Evolutionary conservation across 1,140 invertebrate species (phyloP), one percentile per base, ranked within the genome.

Genomic region (Nixonia krombeini): DNA sequence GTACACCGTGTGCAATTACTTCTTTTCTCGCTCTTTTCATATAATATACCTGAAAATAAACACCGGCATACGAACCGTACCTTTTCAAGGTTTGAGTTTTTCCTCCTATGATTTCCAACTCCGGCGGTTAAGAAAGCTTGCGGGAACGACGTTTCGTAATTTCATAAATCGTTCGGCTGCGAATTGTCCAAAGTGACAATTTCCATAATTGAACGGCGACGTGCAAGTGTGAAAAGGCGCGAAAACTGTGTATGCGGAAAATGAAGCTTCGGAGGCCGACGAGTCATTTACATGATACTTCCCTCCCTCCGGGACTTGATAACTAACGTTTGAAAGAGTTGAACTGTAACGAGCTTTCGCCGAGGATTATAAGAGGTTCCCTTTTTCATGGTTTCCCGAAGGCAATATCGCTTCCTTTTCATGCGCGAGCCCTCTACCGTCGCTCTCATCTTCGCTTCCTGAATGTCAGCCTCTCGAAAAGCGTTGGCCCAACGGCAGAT

Each of bases 341-440:
- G 42, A 29, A 31, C 29, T 13, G 10, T 17, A 45, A 31, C 42
- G 17, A 47, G 26, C 16, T 47, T 21, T 47, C 17, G 2, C 16
- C 9, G 45, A 13, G 12, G 42, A 15, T 31, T 46, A 46, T 18
- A 13, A 31, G 10, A 46, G 31, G 42, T 29, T 28, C 15, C 29
- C 29, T 33, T 47, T 35, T 35, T 31, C 26, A 23, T 31, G 44
- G 25, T 46, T 46, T 46, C 13, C 44, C 16, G 25, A 29, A 31
- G 44, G 44, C 28, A 46, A 46, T 46, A 46, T 46, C 26, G 26
- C 31, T 46, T 12, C 16, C 16, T 46, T 46, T 46, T 46, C 44
- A 46, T 46, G 9, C 1, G 26, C 21, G 6, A 26, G 21, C 44
- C 28, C 26, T 46, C 41, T 7, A 17, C n/a, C 38, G 4, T 10